Evolutionary conservation across 2,888 invertebrate genomes (phyloP), one percentile per base, ranked within the genome.

Genomic region (Gonocerus acuteangulatus): DNA sequence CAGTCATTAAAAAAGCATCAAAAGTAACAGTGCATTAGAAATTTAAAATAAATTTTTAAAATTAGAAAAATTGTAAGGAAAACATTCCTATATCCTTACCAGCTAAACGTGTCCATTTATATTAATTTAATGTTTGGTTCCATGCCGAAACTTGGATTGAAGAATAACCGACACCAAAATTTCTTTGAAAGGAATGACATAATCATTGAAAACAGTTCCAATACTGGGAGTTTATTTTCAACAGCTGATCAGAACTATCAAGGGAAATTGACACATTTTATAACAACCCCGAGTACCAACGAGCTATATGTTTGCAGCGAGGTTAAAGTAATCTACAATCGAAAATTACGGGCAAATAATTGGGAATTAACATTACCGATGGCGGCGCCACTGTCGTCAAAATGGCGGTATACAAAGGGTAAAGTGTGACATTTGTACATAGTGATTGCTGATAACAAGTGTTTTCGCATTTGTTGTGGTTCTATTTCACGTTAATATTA

Each of bases 51-150:
- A 6, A 21, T 16, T 16, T 49, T 22, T 7, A 15, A n/a, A 49
- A 49, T 13, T 16, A n/a, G n/a, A 2, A 16, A 3, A 49, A 48
- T 16, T 49, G 22, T 9, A 32, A 51, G 6, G 13, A 19, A 4
- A 51, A 51, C 13, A n/a, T 18, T 6, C 3, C 18, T 36, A 6
- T 1, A 34, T 18, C 7, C 63, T 61, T 44, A 64, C 64, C 64
- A 64, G 52, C 64, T 62, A 56, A 64, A 64, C 44, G 64, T 52
- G 61, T 64, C 64, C 64, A 64, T 64, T 48, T 59, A 63, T 47
- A 56, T 44, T 27, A 45, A 57, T 18, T 42, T 19, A 27, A 57
- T 19, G 18, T 57, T 57, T 18, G 27, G 45, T 44, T 57, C 18
- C 57, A 57, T 57, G 22, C 23, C 45, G 47, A 44, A 27, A 22